phyloP scores from a whole-genome alignment of 2,113 vertebrate genomes.

The Erinaceus europaeus region DNA sequence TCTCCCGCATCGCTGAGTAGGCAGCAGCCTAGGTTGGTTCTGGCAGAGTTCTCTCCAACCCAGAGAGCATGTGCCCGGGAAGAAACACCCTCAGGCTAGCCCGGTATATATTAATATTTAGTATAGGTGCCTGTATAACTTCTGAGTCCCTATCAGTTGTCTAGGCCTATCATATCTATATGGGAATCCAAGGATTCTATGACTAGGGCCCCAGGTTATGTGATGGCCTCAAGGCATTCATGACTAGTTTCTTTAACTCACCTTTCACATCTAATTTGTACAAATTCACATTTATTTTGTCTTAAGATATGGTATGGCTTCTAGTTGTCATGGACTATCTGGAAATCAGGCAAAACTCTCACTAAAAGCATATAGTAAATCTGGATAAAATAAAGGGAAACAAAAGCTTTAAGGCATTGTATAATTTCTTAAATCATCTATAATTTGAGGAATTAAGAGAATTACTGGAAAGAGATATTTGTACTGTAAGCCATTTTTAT shows the following conservation, averaged over 20 bases:
- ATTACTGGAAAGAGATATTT: constrained; percentile 20
- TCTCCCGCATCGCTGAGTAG: too few species aligned
- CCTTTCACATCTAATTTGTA: not conserved
- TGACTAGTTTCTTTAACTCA: not conserved
- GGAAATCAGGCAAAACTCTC: not conserved
- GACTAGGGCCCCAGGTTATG: too few species aligned
- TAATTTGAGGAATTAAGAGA: constrained; percentile 3
- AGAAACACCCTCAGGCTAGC: too few species aligned
- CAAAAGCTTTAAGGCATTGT: not conserved
- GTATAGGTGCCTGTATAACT: too few species aligned
- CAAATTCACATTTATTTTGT: not conserved
- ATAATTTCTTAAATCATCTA: not conserved
- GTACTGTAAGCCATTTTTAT: not conserved
- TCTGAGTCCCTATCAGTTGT: too few species aligned
- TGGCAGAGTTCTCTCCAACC: too few species aligned
- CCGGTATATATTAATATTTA: too few species aligned
- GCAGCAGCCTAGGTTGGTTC: too few species aligned
- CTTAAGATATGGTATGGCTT: constrained; percentile 3
- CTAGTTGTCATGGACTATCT: not conserved
- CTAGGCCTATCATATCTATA: too few species aligned
- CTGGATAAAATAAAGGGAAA: not conserved
- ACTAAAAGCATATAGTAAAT: not conserved
- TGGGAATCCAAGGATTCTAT: too few species aligned
- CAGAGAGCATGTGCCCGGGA: too few species aligned
- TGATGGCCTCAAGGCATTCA: not conserved